Conservation (phyloP, 35 echinoderm and acorn worm species). For the Holothuria glaberrima region DNA sequence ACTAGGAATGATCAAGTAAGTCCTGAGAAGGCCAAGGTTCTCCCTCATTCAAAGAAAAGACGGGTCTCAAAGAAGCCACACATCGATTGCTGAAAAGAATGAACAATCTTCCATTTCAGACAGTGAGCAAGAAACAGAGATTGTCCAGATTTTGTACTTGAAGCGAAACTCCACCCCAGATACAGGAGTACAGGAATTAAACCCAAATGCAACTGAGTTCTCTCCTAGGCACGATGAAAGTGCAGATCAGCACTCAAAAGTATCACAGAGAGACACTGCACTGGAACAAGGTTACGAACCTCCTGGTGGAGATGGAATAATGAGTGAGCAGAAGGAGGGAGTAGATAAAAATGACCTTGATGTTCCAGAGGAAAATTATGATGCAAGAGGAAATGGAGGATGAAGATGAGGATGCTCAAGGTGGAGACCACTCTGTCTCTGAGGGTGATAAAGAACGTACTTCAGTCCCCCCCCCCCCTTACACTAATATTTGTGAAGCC, state of each 20-base stretch:
- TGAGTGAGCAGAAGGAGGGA: too few relatives aligned
- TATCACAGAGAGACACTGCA: too few relatives aligned
- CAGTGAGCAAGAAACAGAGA: background rate
- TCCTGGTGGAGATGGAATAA: too few relatives aligned
- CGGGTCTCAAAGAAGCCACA: too few relatives aligned
- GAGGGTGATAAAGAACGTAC: too few relatives aligned
- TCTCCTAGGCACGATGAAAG: background rate
- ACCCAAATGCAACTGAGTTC: background rate
- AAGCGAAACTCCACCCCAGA: background rate
- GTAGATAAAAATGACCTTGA: background rate
- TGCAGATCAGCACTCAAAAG: too few relatives aligned
- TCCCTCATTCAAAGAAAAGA: too few relatives aligned
- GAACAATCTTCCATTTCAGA: background rate
- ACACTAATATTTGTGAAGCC: background rate
- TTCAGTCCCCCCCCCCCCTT: too few relatives aligned
- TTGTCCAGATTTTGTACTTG: background rate
- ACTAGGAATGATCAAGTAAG: background rate
- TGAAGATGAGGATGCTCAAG: slow-evolving; percentile 23
- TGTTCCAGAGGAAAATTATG: background rate
- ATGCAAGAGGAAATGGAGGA: background rate
- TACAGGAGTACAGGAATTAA: background rate
- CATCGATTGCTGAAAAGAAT: background rate
- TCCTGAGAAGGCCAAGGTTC: too few relatives aligned
- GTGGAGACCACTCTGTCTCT: too few relatives aligned
- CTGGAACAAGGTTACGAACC: too few relatives aligned